Conservation (phyloP, 2,113 vertebrate species). For the Blennius ocellaris region DNA sequence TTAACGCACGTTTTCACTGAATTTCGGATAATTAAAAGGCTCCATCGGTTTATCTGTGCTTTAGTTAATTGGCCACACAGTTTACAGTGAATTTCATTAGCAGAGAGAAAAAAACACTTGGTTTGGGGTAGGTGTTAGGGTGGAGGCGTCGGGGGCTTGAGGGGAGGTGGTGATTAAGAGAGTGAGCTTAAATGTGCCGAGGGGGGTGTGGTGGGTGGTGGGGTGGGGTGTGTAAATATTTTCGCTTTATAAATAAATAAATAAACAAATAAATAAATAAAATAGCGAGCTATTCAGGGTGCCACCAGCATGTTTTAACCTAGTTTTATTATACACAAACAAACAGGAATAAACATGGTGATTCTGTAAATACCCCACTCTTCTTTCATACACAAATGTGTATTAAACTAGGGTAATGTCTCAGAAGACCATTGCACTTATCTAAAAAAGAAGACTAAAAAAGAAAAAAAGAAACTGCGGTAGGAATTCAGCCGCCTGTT, state of each 20-base stretch:
- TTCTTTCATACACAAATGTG: constrained; percentile 33
- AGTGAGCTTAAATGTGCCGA: constrained; percentile 10
- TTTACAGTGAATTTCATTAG: constrained; percentile 76
- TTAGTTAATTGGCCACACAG: constrained; percentile 74
- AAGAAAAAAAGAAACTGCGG: background rate
- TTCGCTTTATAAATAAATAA: constrained; percentile 38
- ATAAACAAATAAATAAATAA: too few relatives aligned
- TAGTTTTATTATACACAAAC: constrained; percentile 62
- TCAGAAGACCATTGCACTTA: constrained; percentile 12
- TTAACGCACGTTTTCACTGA: constrained; percentile 53
- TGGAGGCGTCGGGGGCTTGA: background rate
- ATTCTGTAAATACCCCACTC: constrained; percentile 49
- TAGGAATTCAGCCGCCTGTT: constrained; percentile 26
- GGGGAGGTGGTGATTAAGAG: constrained; percentile 49
- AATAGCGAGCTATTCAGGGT: constrained; percentile 33
- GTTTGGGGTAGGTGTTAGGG: background rate
- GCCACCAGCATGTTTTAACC: constrained; percentile 69
- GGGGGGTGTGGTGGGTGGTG: too few relatives aligned
- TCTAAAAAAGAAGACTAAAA: constrained; percentile 2
- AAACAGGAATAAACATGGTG: constrained; percentile 50
- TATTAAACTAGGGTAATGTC: constrained; percentile 21
- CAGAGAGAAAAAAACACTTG: constrained; percentile 37
- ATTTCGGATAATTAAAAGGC: constrained; percentile 71
- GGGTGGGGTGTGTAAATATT: constrained; percentile 21
- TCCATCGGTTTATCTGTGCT: constrained; percentile 67